A percentile compares a stretch with the other conserved stretches of the same genome.
phyloP scores from a whole-genome alignment of 2,797 vertebrate genomes.

The Xenopus petersii region DNA sequence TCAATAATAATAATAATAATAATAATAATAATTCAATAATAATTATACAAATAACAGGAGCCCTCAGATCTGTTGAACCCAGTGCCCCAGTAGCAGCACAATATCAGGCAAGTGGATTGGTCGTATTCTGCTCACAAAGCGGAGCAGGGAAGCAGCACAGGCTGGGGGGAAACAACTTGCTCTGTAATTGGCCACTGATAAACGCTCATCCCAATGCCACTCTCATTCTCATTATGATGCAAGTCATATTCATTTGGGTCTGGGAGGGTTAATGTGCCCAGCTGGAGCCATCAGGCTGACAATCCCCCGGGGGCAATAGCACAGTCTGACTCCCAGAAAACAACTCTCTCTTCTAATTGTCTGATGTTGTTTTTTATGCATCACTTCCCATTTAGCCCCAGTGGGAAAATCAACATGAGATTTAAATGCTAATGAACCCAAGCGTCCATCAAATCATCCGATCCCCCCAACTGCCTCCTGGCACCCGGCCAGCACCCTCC shows the following conservation, averaged over 20 bases:
- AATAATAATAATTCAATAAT: no score
- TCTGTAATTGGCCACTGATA: no score
- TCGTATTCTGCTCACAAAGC: no score
- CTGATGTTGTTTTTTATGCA: neutral
- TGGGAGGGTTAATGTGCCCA: slow-evolving; percentile 9
- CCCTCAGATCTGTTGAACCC: no score
- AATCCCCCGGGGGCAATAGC: neutral
- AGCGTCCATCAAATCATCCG: slow-evolving; percentile 38
- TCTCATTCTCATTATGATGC: no score
- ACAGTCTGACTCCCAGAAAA: slow-evolving; percentile 16
- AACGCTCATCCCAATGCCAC: no score
- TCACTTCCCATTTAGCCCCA: slow-evolving; percentile 18
- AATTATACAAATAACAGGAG: no score
- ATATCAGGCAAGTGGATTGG: no score
- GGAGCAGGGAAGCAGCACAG: no score
- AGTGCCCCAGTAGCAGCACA: no score
- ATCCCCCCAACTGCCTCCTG: neutral
- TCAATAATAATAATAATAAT: no score
- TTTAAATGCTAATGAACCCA: slow-evolving; percentile 48
- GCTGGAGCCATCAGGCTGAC: neutral
- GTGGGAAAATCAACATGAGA: slow-evolving; percentile 41
- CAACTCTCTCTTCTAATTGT: slow-evolving; percentile 32
- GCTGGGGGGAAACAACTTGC: no score
- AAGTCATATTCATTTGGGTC: neutral
- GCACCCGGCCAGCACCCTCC: neutral